A percentile compares a stretch with the other conserved stretches of the same genome.
These are phyloP conservation scores for Sisor rabdophorus DNA, from an alignment of 2,113 vertebrate species.

Conservation along the genomic window DNA sequence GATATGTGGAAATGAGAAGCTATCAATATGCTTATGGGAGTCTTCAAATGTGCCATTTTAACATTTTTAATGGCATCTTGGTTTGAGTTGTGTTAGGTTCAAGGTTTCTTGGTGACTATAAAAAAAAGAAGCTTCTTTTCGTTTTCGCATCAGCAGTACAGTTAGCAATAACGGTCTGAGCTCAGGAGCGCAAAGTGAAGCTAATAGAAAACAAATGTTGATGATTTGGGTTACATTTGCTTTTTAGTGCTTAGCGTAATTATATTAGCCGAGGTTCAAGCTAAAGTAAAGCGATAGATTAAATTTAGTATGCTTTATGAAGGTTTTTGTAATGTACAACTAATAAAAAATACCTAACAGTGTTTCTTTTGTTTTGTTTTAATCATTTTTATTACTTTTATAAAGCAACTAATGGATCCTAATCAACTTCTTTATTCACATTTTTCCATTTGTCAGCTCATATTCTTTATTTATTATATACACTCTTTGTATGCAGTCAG, in stretches of 20 bases:
- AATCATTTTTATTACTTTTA: not conserved
- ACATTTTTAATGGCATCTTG: not conserved
- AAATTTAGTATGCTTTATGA: not conserved
- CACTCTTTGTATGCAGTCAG: not conserved
- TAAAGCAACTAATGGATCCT: not conserved
- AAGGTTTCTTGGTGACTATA: not conserved
- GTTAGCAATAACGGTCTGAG: not conserved
- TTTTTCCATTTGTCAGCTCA: not conserved
- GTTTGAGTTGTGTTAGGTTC: not conserved
- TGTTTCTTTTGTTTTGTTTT: not conserved
- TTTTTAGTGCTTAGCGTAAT: not conserved
- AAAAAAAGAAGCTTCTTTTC: not conserved
- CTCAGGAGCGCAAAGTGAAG: not conserved
- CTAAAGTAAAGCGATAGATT: not conserved
- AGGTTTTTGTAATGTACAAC: not conserved
- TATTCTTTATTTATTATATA: not conserved
- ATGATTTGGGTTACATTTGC: not conserved
- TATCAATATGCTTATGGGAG: not conserved
- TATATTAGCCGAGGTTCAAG: not conserved
- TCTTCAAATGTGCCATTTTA: not conserved
- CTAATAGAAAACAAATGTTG: not conserved
- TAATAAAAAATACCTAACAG: not conserved
- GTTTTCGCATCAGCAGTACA: not conserved
- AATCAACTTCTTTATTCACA: not conserved
- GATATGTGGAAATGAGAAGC: constrained; percentile 1